Percentiles rank a stretch among this genome's conserved stretches.
Conservation (phyloP, 2,797 vertebrate genomes). For the Adelosebastes latens region DNA sequence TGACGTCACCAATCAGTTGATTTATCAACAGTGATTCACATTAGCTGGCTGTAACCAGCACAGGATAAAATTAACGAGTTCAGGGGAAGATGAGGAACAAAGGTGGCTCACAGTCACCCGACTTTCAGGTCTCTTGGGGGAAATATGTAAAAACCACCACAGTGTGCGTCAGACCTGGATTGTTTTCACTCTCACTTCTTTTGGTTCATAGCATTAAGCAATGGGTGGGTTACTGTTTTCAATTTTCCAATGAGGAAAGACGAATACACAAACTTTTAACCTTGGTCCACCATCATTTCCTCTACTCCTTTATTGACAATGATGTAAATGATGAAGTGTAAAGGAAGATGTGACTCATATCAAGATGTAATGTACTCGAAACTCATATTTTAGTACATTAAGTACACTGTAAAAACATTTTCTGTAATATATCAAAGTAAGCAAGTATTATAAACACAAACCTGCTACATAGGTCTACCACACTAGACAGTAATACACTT, state of each 20-base stretch:
- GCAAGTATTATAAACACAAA: not conserved
- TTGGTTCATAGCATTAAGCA: not conserved
- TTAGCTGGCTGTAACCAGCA: not conserved
- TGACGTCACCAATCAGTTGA: not conserved
- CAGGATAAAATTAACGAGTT: not conserved
- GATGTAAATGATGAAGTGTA: not conserved
- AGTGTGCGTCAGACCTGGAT: not conserved
- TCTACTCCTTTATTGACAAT: not conserved
- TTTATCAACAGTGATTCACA: constrained; percentile 7
- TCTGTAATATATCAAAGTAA: not conserved
- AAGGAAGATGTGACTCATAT: not conserved
- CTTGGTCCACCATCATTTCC: not conserved
- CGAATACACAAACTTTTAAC: not conserved
- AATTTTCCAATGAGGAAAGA: not conserved
- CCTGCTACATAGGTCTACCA: not conserved
- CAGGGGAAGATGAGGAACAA: not conserved
- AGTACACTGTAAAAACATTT: not conserved
- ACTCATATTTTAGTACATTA: not conserved
- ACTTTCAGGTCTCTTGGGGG: not conserved
- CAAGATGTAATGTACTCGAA: not conserved
- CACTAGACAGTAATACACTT: not conserved
- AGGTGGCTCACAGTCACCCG: not conserved
- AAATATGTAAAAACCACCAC: not conserved
- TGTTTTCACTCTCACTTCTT: not conserved
- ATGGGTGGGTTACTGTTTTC: not conserved